phyloP scores from a whole-genome alignment of 1,140 invertebrate species.

The Drosophila novamexicana region DNA sequence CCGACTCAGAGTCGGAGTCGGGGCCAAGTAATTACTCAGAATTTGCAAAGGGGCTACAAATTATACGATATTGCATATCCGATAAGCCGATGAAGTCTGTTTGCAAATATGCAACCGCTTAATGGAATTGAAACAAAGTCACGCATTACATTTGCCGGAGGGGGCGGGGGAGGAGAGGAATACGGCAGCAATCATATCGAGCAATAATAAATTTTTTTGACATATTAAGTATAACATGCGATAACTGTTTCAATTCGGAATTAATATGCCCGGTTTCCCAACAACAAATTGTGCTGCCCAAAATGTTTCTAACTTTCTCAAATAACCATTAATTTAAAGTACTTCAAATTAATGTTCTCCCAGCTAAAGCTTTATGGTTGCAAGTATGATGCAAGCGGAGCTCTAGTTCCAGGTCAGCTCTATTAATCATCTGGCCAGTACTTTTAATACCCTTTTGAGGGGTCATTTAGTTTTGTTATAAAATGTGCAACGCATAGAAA shows the following conservation, averaged over 20 bases:
- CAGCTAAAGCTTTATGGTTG: background rate
- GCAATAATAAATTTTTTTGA: no score
- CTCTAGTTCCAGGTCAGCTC: no score
- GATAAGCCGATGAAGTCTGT: conserved; percentile 59
- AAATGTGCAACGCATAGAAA: no score
- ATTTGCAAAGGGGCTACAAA: conserved; percentile 65
- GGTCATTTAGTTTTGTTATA: no score
- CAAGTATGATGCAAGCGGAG: no score
- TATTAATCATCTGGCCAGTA: no score
- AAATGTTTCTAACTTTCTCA: no score
- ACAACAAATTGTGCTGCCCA: no score
- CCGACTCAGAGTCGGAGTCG: conserved; percentile 9
- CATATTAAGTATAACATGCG: background rate
- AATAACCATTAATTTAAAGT: no score
- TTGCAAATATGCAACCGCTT: conserved; percentile 42
- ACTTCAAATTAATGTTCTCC: no score
- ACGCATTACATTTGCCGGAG: conserved; percentile 4
- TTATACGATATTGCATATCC: conserved; percentile 60
- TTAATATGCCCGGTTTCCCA: background rate
- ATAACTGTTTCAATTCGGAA: conserved; percentile 2
- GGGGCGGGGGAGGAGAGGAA: background rate
- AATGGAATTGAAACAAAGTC: conserved; percentile 28
- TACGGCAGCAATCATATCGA: background rate
- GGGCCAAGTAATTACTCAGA: conserved; percentile 69
- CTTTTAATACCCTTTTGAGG: no score